Evolutionary conservation across 2,888 invertebrate species (phyloP), one percentile per base, ranked within the genome.

Genomic region (Bruchidius siliquastri): DNA sequence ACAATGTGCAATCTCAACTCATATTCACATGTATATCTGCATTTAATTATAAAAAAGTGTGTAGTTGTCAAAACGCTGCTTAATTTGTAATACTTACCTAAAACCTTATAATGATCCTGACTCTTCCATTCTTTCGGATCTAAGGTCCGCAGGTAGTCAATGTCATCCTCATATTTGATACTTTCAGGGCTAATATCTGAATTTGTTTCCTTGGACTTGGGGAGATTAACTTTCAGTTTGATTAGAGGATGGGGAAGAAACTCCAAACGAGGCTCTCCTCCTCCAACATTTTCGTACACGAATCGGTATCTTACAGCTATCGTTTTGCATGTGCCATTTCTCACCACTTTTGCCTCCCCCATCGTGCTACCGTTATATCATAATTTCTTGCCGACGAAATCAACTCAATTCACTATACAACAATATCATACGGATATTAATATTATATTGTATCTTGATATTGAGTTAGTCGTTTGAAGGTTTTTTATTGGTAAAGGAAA

Each of bases 61-160:
- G 2, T 4, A 4, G 8, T 26, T 8, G 2, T 26, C 2, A 26
- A 26, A 26, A 26, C 8, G 2, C 26, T 26, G 26, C 26, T 26
- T 26, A 8, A 26, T 26, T 26, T 26, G n/a, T n/a, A 49, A 49
- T 13, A 49, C 49, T 49, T 90, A 72, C 99, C 99, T 76, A 99
- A 88, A 20, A 99, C 97, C 67, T 94, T 94, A 87, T 99, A 99
- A 86, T 99, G 99, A 87, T 99, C 99, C 88, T 99, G 98, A 82
- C 95, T 92, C 89, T 98, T 98, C 98, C 98, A 99, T 83, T 97
- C 95, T 86, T 95, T 97, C 1, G 98, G 98, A 87, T 98, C 96
- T 78, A 98, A 88, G 75, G 95, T 95, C 78, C 94, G 90, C 76
- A 98, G 88, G 85, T 95, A 96, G 74, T 92, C 91, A 10, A 96